Evolutionary conservation across 1,140 invertebrate genomes (phyloP), one percentile per base, ranked within the genome.

Genomic region (Epicauta chinensis): DNA sequence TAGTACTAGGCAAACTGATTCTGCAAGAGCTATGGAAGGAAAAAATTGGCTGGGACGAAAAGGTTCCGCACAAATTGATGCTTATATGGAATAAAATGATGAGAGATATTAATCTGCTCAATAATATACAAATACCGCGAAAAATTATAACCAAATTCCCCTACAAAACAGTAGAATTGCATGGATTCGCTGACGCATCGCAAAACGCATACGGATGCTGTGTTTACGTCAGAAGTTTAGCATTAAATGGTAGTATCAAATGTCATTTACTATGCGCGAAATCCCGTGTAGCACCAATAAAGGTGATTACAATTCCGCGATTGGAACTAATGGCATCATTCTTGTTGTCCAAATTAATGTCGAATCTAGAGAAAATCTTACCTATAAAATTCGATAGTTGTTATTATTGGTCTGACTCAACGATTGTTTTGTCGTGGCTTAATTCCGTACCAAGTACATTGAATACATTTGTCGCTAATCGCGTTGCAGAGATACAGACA

Each of bases 151-250:
- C 29, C 4, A 30, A 30, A 30, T 10, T 4, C 29, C 4, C 10
- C 29, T 4, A 10, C 10, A 30, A 30, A 30, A 5, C 29, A 53
- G 32, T 52, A 30, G 32, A 65, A 53, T n/a, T 71, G 0, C 64
- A 71, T 48, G 67, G 66, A 7, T 76, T 74, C 56, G 56, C 46
- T 10, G 72, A 75, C 58, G 68, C 71, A 1, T 69, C 64, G 3
- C 56, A 63, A 46, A 43, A 38, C 0, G 72, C 66, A 9, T 75
- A 72, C 55, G 72, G 66, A 29, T 68, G 67, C 29, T 30, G 29
- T 16, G 51, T 60, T 35, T 30, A 30, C 29, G 4, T 30, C 4
- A 4, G 29, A 30, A n/a, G n/a, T n/a, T n/a, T n/a, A 4, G 10
- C 29, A 30, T 30, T 30, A 10, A 5, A 5, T 30, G 4, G 4